A percentile compares a stretch with the other conserved stretches of the same genome.
phyloP scores from a whole-genome alignment of 1,140 invertebrate species.

The Hypothenemus hampei region DNA sequence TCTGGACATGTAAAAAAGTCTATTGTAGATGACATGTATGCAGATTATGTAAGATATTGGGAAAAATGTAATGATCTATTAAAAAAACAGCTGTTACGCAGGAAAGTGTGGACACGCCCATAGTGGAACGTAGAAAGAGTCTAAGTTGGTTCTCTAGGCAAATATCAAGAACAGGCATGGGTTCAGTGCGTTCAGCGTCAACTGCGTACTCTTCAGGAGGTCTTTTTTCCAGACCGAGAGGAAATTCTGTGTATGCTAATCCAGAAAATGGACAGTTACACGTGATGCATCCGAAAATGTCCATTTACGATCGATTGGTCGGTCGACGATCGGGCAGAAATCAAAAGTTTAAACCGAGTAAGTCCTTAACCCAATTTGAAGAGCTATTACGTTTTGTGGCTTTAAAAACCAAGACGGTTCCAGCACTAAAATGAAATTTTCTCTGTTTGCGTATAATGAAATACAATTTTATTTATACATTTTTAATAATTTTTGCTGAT shows the following conservation, averaged over 20 bases:
- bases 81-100: slow-evolving; percentile 43
- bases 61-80: not conserved
- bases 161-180: slow-evolving; percentile 77
- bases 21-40: slow-evolving; percentile 74
- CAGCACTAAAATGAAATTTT: not conserved
- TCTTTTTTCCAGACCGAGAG: slow-evolving; percentile 57
- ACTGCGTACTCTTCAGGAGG: slow-evolving; percentile 78
- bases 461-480: not conserved
- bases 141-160: slow-evolving; percentile 77
- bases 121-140: slow-evolving; percentile 71
- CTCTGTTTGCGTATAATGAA: not conserved
- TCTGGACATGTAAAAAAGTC: slow-evolving; percentile 46
- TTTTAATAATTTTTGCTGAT: too few relatives aligned
- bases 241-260: slow-evolving; percentile 67
- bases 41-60: slow-evolving; percentile 66
- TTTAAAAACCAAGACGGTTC: too few relatives aligned
- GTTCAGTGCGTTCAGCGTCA: slow-evolving; percentile 73
- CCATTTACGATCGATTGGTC: slow-evolving; percentile 72
- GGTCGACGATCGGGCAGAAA: slow-evolving; percentile 69
- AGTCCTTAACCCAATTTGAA: too few relatives aligned
- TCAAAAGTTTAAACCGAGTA: slow-evolving; percentile 45
- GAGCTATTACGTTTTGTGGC: too few relatives aligned
- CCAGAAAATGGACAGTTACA: slow-evolving; percentile 61
- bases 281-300: slow-evolving; percentile 60
- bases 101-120: slow-evolving; percentile 83